phyloP scores from a whole-genome alignment of 64 coral and sea anemone genomes.

The Cladopsammia gracilis region DNA sequence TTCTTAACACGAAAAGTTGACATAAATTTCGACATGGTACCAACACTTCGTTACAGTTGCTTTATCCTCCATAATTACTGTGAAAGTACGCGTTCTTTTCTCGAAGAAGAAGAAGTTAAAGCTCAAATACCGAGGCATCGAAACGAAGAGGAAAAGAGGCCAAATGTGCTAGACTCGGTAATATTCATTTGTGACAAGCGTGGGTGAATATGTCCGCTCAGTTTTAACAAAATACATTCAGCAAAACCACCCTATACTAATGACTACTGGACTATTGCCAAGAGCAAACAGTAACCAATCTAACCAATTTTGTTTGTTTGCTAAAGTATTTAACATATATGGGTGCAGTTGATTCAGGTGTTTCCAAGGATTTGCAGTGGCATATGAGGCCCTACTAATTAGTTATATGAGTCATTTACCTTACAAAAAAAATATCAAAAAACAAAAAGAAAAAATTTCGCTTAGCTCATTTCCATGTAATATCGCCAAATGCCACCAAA shows the following conservation, averaged over 20 bases:
- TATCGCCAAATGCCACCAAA: too few species aligned
- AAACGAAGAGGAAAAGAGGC: conserved; percentile 37
- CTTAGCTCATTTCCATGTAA: too few species aligned
- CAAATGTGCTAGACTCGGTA: conserved; percentile 55
- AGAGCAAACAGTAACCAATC: not conserved
- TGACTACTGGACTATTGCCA: conserved; percentile 40
- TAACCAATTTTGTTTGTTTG: too few species aligned
- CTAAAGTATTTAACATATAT: too few species aligned
- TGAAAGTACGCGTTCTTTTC: conserved; percentile 11
- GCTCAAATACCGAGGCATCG: conserved; percentile 10
- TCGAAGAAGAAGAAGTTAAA: conserved; percentile 42
- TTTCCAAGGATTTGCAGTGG: too few species aligned
- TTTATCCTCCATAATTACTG: conserved; percentile 59
- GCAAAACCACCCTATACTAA: conserved; percentile 41
- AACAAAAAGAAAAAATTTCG: too few species aligned
- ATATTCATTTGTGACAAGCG: conserved; percentile 26
- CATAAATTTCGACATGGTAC: conserved; percentile 39
- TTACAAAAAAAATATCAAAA: too few species aligned
- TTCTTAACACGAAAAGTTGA: conserved; percentile 54
- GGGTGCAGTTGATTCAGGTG: too few species aligned
- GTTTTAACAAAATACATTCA: conserved; percentile 46
- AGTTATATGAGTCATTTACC: too few species aligned
- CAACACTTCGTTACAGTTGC: conserved; percentile 51
- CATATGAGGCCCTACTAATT: too few species aligned
- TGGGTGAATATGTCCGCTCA: conserved; percentile 58